phyloP scores from a whole-genome alignment of 2,797 vertebrate species.

The Melanotaenia maccullochi region DNA sequence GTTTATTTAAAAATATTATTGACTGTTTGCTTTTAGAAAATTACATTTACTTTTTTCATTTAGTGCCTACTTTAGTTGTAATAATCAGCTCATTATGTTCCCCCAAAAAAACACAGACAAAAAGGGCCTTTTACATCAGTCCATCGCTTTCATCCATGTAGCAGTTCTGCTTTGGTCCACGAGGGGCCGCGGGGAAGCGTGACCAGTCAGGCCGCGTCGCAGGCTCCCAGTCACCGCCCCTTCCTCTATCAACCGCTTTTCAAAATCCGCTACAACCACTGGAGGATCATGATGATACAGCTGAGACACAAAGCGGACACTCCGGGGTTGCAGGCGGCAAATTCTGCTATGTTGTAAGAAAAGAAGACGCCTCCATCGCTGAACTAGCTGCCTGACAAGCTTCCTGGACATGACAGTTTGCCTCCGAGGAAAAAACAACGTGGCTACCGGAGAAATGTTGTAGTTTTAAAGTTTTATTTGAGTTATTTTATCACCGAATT shows the following conservation, averaged over 20 bases:
- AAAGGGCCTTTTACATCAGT: not conserved
- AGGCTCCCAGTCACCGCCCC: slow-evolving; percentile 71
- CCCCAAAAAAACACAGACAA: too few species aligned
- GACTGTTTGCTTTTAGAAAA: not conserved
- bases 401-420: not conserved
- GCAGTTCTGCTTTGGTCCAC: slow-evolving; percentile 15
- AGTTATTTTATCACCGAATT: not conserved
- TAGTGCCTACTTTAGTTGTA: not conserved
- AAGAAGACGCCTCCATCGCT: not conserved
- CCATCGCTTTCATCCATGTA: not conserved
- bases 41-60: not conserved
- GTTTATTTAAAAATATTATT: too few species aligned
- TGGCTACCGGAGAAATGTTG: slow-evolving; percentile 27
- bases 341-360: not conserved
- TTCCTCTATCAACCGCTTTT: slow-evolving; percentile 79
- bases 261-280: slow-evolving; percentile 72
- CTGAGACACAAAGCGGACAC: slow-evolving; percentile 40
- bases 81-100: not conserved
- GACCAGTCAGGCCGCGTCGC: slow-evolving; percentile 6
- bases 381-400: not conserved
- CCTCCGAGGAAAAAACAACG: not conserved
- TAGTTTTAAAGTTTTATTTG: slow-evolving; percentile 44
- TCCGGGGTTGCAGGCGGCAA: too few species aligned
- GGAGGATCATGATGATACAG: slow-evolving; percentile 36
- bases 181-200: not conserved